These are phyloP conservation scores for Molossus alvarezi DNA, from an alignment of 2,797 vertebrate species.

Conservation along the genomic window DNA sequence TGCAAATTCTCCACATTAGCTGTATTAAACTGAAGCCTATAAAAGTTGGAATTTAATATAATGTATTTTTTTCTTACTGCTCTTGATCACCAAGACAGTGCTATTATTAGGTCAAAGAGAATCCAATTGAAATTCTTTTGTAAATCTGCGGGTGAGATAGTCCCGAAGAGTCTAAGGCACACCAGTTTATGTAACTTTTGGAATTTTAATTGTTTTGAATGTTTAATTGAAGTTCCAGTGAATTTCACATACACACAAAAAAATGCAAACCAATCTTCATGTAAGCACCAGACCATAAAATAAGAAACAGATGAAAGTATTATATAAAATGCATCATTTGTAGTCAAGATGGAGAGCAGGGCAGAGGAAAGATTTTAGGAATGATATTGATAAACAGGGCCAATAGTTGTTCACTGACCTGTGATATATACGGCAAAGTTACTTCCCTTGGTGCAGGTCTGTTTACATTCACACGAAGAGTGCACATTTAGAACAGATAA, in stretches of 20 bases:
- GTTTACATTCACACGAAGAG: constrained; percentile 11
- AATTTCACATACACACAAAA: neutral
- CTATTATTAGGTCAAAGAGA: neutral
- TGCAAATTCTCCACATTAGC: constrained; percentile 18
- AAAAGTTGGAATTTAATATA: neutral
- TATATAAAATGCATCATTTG: neutral
- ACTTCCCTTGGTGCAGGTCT: neutral
- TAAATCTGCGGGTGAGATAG: neutral
- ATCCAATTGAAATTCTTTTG: neutral
- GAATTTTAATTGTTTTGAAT: constrained; percentile 38
- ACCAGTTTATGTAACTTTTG: neutral
- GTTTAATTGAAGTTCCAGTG: neutral
- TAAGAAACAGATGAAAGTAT: neutral
- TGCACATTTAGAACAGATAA: constrained; percentile 36
- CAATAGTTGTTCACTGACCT: constrained; percentile 3
- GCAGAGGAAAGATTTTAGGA: constrained; percentile 32
- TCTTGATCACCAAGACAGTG: neutral
- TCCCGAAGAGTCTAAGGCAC: neutral
- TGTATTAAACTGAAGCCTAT: constrained; percentile 40
- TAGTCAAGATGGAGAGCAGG: neutral
- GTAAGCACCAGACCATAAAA: neutral
- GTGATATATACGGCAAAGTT: neutral
- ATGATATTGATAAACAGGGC: neutral
- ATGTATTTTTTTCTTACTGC: neutral
- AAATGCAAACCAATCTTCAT: neutral